A percentile compares a stretch with the other conserved stretches of the same genome.
phyloP scores from a whole-genome alignment of 2,888 invertebrate species.

The Octonoba sinensis region DNA sequence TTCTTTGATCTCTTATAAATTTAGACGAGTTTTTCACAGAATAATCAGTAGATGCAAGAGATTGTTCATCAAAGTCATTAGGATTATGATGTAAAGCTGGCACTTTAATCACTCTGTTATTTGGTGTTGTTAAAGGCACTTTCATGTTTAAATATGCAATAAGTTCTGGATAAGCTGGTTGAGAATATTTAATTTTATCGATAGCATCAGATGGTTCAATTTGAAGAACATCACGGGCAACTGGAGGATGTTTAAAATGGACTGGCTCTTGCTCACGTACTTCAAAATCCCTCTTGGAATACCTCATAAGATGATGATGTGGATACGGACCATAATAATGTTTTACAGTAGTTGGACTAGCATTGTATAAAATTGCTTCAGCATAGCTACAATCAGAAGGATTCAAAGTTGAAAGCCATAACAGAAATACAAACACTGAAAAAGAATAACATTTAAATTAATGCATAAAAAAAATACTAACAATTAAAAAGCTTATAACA shows the following conservation, averaged over 20 bases:
- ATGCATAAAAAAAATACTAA: too few species aligned
- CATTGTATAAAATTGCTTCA: conserved; percentile 27
- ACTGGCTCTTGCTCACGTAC: conserved; percentile 4
- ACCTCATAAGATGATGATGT: conserved; percentile 1
- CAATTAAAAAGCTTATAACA: too few species aligned
- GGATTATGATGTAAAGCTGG: conserved; percentile 15
- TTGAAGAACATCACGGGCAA: conserved; percentile 28
- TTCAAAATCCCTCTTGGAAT: conserved; percentile 7
- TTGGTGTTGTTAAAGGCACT: conserved; percentile 43
- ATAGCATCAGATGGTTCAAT: conserved; percentile 58
- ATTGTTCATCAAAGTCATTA: conserved; percentile 20
- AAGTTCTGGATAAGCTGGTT: conserved; percentile 28
- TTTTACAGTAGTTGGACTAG: conserved; percentile 20
- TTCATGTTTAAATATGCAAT: conserved; percentile 18
- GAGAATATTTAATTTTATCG: conserved; percentile 46
- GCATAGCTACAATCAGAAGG: not conserved
- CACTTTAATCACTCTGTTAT: not conserved
- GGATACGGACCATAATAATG: conserved; percentile 7
- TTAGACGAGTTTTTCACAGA: conserved; percentile 15
- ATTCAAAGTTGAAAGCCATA: too few species aligned
- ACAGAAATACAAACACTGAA: too few species aligned
- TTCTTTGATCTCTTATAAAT: conserved; percentile 30
- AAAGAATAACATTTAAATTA: too few species aligned
- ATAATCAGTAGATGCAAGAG: conserved; percentile 1
- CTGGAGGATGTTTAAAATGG: conserved; percentile 4